Percentiles rank a stretch among this genome's conserved stretches.
Conservation (phyloP, 2,113 vertebrate genomes). For the Leptocoma aspasia region DNA sequence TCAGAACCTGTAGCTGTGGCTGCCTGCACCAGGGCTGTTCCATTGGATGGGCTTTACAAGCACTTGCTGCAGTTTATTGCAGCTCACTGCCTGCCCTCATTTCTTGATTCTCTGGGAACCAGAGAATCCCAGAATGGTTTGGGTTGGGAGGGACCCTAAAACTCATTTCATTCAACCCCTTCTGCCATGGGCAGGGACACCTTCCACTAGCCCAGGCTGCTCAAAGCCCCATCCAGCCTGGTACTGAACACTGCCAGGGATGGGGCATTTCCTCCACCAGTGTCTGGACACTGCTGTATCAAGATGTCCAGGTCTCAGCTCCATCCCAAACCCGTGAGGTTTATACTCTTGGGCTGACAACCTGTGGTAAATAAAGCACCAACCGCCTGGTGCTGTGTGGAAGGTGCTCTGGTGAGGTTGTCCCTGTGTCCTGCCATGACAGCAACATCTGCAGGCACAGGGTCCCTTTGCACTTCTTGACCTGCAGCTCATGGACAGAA, state of each 20-base stretch:
- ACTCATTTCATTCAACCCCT: neutral
- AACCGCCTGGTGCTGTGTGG: neutral
- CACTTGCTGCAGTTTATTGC: neutral
- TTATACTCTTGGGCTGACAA: neutral
- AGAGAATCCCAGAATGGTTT: neutral
- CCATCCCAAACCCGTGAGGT: neutral
- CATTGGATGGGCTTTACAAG: neutral
- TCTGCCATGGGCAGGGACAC: neutral
- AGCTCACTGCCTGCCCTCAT: neutral
- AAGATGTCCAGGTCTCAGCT: neutral
- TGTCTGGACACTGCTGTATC: neutral
- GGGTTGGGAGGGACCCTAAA: neutral
- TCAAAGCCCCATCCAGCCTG: neutral
- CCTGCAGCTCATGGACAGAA: neutral
- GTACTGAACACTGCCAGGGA: neutral
- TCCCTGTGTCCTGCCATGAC: fast-evolving
- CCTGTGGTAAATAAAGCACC: neutral
- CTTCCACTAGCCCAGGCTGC: neutral
- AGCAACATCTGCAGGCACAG: neutral
- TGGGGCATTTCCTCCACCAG: neutral
- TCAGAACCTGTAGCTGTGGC: neutral
- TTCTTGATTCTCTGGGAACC: too few species aligned
- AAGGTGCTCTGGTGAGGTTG: neutral
- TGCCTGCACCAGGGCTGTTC: neutral
- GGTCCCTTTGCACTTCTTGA: neutral